Conservation (phyloP, 2,888 invertebrate genomes). For the Aphidius colemani region DNA sequence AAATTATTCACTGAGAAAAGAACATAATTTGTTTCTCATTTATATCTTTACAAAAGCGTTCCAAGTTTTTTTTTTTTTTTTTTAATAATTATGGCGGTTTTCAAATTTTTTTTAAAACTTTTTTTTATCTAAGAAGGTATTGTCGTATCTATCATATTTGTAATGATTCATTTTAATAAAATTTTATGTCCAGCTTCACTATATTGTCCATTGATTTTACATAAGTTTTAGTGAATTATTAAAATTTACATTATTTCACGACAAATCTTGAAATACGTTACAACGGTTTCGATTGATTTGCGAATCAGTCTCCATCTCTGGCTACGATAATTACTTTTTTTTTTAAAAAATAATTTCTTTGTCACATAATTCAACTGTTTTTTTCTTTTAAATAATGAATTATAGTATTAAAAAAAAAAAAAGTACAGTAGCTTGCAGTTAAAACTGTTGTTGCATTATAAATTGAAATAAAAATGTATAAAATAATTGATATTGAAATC, state of each 20-base stretch:
- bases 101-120: neutral
- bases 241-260: constrained; percentile 24
- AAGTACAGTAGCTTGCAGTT: neutral
- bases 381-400: too few species aligned
- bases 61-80: too few species aligned
- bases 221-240: constrained; percentile 21
- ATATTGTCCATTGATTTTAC: constrained; percentile 33
- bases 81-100: too few species aligned
- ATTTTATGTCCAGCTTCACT: constrained; percentile 22
- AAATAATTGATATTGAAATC: too few species aligned
- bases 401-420: constrained; percentile 17
- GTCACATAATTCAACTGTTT: too few species aligned
- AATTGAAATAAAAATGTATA: too few species aligned
- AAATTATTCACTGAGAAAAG: too few species aligned
- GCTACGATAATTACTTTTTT: constrained; percentile 30
- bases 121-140: constrained; percentile 24
- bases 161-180: too few species aligned
- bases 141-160: constrained; percentile 30
- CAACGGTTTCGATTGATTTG: constrained; percentile 34
- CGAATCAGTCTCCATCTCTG: constrained; percentile 38
- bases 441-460: too few species aligned
- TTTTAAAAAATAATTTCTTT: neutral
- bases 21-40: too few species aligned
- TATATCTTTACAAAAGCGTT: too few species aligned
- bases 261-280: constrained; percentile 26